Evolutionary conservation across 2,888 invertebrate genomes (phyloP).

Genomic region (Andrena trimmerana): DNA sequence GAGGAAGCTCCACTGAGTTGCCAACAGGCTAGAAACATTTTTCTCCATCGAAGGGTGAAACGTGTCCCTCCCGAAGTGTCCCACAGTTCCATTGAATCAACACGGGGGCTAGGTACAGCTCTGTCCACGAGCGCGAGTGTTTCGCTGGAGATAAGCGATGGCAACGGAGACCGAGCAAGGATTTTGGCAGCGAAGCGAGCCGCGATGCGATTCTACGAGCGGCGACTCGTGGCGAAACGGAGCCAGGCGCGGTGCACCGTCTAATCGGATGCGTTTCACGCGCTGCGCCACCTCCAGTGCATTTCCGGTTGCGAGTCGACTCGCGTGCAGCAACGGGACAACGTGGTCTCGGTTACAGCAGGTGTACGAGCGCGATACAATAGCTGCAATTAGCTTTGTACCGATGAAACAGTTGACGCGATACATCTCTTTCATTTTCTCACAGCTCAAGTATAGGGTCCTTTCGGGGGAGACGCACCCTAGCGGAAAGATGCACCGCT

Average conservation of each 20-base stretch:
- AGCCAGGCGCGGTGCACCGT: constrained; percentile 11
- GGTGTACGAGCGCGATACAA: constrained; percentile 8
- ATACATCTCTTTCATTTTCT: too few species aligned
- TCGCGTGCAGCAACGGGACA: constrained; percentile 10
- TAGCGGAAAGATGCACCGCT: too few species aligned
- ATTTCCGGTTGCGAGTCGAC: constrained; percentile 48
- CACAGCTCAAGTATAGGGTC: too few species aligned
- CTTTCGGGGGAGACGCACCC: too few species aligned
- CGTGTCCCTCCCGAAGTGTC: too few species aligned
- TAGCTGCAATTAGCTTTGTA: constrained; percentile 3
- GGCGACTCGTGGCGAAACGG: constrained; percentile 15
- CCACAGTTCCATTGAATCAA: too few species aligned
- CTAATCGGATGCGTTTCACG: constrained; percentile 62
- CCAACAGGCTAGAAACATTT: too few species aligned
- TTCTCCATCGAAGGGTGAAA: too few species aligned
- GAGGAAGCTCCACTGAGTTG: too few species aligned
- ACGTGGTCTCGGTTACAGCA: background rate
- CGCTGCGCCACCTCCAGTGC: constrained; percentile 42
- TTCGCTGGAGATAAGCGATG: constrained; percentile 53
- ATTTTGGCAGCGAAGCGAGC: constrained; percentile 41
- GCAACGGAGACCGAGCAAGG: constrained; percentile 23
- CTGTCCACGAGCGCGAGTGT: constrained; percentile 45
- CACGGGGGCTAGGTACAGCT: background rate
- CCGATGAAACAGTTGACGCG: too few species aligned
- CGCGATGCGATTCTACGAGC: constrained; percentile 4